Evolutionary conservation across 2,888 invertebrate species (phyloP).

Genomic region (Andricus curvator): DNA sequence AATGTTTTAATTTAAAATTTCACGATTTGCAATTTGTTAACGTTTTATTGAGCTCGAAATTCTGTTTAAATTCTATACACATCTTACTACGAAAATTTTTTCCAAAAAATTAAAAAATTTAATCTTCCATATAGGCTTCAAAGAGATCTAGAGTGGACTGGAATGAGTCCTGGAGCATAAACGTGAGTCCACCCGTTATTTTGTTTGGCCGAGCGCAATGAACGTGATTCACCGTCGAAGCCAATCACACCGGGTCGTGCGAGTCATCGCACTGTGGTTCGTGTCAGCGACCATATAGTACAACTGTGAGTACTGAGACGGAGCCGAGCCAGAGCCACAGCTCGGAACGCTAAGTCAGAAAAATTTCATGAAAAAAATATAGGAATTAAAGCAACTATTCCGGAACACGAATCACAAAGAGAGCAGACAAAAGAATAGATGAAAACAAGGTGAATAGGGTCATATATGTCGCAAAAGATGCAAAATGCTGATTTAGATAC

Average conservation of each 20-base stretch:
- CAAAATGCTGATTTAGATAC: too few relatives aligned
- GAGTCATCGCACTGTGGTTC: conserved; percentile 60
- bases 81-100: too few relatives aligned
- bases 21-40: too few relatives aligned
- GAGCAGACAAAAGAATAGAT: background rate
- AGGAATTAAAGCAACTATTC: background rate
- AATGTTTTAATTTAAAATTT: too few relatives aligned
- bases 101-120: too few relatives aligned
- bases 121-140: too few relatives aligned
- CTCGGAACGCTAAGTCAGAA: background rate
- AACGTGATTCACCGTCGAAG: conserved; percentile 56
- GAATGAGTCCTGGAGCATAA: too few relatives aligned
- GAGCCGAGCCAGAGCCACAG: background rate
- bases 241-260: conserved; percentile 39
- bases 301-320: background rate
- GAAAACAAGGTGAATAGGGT: background rate
- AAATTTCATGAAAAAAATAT: background rate
- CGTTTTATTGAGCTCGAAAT: too few relatives aligned
- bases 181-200: background rate
- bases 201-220: background rate
- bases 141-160: too few relatives aligned
- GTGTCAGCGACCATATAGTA: conserved; percentile 53
- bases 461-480: too few relatives aligned
- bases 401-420: background rate
- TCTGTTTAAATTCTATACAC: too few relatives aligned